Evolutionary conservation across 2,113 vertebrate species (phyloP).

Genomic region (Tringa solitaria): DNA sequence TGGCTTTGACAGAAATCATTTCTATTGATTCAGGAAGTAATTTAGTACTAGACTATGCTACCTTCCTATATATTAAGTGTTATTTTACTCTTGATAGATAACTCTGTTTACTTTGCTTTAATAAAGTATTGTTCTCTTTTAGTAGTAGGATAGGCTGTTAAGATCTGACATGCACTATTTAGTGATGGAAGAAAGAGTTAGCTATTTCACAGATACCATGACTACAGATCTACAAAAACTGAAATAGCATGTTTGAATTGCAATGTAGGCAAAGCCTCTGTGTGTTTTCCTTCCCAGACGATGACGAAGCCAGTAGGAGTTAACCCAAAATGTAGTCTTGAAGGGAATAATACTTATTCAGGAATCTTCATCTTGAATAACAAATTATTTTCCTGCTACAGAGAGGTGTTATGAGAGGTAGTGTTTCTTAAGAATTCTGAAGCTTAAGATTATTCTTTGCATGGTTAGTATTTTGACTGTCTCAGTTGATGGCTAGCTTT

Average conservation of each 20-base stretch:
- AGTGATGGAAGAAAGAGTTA: not conserved
- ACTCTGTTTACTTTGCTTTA: not conserved
- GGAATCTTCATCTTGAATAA: not conserved
- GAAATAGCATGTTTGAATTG: not conserved
- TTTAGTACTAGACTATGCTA: not conserved
- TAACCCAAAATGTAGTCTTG: not conserved
- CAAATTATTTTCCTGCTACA: not conserved
- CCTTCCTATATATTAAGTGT: not conserved
- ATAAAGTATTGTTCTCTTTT: not conserved
- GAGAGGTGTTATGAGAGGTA: not conserved
- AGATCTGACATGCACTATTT: not conserved
- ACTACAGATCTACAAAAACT: not conserved
- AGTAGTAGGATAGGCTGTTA: not conserved
- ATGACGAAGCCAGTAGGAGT: not conserved
- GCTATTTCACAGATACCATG: not conserved
- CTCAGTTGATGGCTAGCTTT: not conserved
- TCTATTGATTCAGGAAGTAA: not conserved
- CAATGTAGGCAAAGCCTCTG: not conserved
- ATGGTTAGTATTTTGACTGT: not conserved
- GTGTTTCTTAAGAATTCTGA: not conserved
- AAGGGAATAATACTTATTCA: not conserved
- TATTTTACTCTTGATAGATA: not conserved
- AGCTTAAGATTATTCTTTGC: not conserved
- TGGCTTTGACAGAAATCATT: not conserved
- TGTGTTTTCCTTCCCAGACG: not conserved